Evolutionary conservation across 2,797 vertebrate species (phyloP), one percentile per base, ranked within the genome.

Genomic region (Phaenicophaeus curvirostris): DNA sequence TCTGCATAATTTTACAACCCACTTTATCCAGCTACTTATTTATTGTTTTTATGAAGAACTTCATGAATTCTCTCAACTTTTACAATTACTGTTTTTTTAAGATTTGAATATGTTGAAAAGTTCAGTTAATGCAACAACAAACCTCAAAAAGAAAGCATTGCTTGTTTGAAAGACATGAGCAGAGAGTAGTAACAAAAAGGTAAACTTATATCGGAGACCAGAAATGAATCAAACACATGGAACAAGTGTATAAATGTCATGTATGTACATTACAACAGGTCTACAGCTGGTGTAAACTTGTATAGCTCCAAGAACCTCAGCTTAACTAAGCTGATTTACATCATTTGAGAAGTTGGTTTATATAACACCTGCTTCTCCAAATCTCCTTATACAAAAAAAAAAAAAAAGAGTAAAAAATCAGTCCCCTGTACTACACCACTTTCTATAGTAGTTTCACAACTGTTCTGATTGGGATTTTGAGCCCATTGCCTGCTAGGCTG

Each of bases 61-160:
- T 78, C 8, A 39, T 11, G 9, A 6, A 4, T 71, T 71, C 17
- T 66, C 9, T 75, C 13, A 58, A 19, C 3, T 30, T 65, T 39
- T n/a, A n/a, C 1, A 57, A 13, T n/a, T n/a, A n/a, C n/a, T n/a
- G n/a, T 33, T 33, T 44, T 37, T 53, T 53, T 37, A 7, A 0
- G 48, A 17, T 59, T 80, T 66, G 4, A 41, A 33, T 41, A 33
- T 4, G 2, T 57, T 65, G 20, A 48, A 59, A 79, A 63, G 4
- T 44, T 80, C 59, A 73, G 14, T 18, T 68, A n/a, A 24, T 42
- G 6, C 7, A 37, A 9, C 9, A 53, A 48, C 13, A 78, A 66
- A 39, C 7, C 15, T 42, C 16, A 37, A 3, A 41, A 41, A 42
- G 11, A 62, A 65, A 28, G 6, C 54, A 33, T 37, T 41, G 11